A percentile compares a stretch with the other conserved stretches of the same genome.
Conservation (phyloP, 1,140 invertebrate species). For the Orchestia grillus region DNA sequence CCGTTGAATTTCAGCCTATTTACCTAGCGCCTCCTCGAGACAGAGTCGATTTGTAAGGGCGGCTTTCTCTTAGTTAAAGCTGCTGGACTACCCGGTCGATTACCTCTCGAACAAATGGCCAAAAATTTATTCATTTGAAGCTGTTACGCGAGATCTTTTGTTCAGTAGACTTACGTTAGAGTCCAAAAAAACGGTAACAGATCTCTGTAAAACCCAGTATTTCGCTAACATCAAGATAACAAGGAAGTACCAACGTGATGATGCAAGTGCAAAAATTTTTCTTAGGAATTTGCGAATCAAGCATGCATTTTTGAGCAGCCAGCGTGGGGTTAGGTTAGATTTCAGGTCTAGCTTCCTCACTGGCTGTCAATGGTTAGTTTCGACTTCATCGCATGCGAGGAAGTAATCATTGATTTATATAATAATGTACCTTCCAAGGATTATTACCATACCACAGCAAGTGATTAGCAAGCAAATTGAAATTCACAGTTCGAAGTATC, state of each 20-base stretch:
- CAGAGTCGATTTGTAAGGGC: constrained; percentile 13
- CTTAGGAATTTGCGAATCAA: not conserved
- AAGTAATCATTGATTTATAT: no score
- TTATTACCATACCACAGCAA: no score
- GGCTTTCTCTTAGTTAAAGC: constrained; percentile 21
- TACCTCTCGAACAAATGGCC: not conserved
- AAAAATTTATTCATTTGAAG: not conserved
- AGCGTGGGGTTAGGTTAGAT: not conserved
- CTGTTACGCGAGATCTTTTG: not conserved
- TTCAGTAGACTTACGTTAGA: not conserved
- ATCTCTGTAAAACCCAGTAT: not conserved
- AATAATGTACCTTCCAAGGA: no score
- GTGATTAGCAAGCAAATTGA: no score
- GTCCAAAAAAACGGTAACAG: not conserved
- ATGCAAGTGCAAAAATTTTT: not conserved
- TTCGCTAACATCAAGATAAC: not conserved
- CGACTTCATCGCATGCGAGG: no score
- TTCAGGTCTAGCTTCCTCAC: not conserved
- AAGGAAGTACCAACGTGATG: no score
- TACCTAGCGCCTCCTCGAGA: not conserved
- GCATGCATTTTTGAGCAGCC: not conserved
- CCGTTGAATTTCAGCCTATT: constrained; percentile 43
- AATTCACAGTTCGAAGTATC: no score
- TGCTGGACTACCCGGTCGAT: not conserved
- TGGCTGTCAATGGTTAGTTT: no score